Evolutionary conservation across 1,140 invertebrate species (phyloP).

Genomic region (Drosophila ambigua): DNA sequence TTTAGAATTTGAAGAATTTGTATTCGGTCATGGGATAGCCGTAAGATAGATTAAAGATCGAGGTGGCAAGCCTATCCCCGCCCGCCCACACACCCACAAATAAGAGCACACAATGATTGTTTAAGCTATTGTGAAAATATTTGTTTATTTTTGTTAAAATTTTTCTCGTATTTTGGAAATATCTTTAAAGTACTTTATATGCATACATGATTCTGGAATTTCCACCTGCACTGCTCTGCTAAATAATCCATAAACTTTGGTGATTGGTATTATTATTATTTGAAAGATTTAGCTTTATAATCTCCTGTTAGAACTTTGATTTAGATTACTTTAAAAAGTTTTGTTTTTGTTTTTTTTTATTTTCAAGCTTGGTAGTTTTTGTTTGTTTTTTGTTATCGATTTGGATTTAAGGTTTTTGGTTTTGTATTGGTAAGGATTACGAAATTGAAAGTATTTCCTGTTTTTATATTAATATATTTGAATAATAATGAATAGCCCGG

Average conservation of each 20-base stretch:
- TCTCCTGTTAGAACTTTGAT: slow-evolving; percentile 3
- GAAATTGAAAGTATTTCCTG: slow-evolving; percentile 38
- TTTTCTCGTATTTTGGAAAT: slow-evolving; percentile 56
- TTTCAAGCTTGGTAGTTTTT: slow-evolving; percentile 37
- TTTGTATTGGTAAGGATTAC: slow-evolving; percentile 19
- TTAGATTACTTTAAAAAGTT: slow-evolving; percentile 39
- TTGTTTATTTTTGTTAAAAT: slow-evolving; percentile 76
- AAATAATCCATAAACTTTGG: slow-evolving; percentile 51
- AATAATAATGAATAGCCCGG: slow-evolving; percentile 21
- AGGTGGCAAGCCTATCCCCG: too few relatives aligned
- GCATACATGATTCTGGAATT: slow-evolving; percentile 60
- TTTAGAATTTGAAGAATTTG: too few relatives aligned
- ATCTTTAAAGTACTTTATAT: slow-evolving; percentile 58
- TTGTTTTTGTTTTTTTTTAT: slow-evolving; percentile 17
- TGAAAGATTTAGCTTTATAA: slow-evolving; percentile 18
- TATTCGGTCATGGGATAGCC: too few relatives aligned
- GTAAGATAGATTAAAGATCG: too few relatives aligned
- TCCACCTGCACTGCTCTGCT: slow-evolving; percentile 12
- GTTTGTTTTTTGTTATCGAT: slow-evolving; percentile 8
- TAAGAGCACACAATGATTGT: not conserved
- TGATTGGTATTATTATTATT: slow-evolving; percentile 30
- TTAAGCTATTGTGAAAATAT: slow-evolving; percentile 81
- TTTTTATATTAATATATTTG: slow-evolving; percentile 37
- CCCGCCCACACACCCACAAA: too few relatives aligned
- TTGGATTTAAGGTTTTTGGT: slow-evolving; percentile 15